phyloP scores from a whole-genome alignment of 2,888 invertebrate genomes.

The Drosophila fungiperda region DNA sequence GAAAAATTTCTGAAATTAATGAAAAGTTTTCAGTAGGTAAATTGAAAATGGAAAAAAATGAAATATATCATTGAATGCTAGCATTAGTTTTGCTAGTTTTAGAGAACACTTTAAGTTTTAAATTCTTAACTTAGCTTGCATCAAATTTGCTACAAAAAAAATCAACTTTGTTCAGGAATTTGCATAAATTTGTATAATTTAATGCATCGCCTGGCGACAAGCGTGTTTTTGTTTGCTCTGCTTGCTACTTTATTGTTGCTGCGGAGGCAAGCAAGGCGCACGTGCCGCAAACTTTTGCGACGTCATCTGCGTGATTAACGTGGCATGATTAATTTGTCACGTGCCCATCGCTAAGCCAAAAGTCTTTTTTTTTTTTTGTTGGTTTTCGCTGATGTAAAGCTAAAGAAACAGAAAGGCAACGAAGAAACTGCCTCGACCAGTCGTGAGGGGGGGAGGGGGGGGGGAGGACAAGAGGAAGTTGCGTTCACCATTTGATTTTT shows the following conservation, averaged over 20 bases:
- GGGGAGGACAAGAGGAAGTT: not conserved
- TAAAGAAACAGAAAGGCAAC: slow-evolving; percentile 7
- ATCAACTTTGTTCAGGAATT: not conserved
- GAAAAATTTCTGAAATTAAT: slow-evolving; percentile 9
- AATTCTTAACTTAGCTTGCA: not conserved
- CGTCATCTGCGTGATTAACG: slow-evolving; percentile 50
- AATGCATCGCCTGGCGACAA: slow-evolving; percentile 10
- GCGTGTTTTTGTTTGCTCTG: slow-evolving; percentile 5
- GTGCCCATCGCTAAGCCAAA: slow-evolving; percentile 57
- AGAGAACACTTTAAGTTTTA: not conserved
- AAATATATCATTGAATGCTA: not conserved
- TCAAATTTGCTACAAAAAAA: not conserved
- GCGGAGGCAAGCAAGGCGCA: not conserved
- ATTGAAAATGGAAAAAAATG: not conserved
- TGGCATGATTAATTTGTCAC: slow-evolving; percentile 63
- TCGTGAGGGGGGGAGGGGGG: not conserved
- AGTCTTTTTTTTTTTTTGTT: slow-evolving; percentile 14
- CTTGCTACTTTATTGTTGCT: slow-evolving; percentile 1
- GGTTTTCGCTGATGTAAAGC: slow-evolving; percentile 50
- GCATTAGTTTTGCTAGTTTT: not conserved
- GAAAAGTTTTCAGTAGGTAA: not conserved
- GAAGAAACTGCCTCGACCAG: not conserved
- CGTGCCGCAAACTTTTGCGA: slow-evolving; percentile 25
- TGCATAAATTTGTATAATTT: slow-evolving; percentile 34
- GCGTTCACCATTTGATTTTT: slow-evolving; percentile 70